Evolutionary conservation across 2,888 invertebrate species (phyloP).

Genomic region (Cantharis rustica): DNA sequence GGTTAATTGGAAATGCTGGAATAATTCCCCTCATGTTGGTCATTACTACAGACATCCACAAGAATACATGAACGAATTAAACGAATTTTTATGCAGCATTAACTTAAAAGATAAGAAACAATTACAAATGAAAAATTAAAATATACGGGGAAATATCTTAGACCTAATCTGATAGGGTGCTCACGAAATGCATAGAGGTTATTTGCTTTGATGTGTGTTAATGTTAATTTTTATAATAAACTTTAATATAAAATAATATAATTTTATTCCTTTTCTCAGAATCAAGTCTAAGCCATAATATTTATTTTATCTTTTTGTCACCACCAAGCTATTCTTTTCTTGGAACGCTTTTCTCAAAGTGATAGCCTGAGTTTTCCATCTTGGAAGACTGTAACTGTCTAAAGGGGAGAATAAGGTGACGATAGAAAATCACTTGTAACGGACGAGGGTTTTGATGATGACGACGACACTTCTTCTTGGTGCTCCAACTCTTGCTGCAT

Average conservation of each 20-base stretch:
- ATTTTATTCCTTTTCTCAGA: neutral
- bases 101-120: slow-evolving; percentile 34
- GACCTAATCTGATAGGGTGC: neutral
- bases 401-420: neutral
- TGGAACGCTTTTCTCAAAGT: neutral
- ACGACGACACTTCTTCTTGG: neutral
- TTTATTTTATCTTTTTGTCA: neutral
- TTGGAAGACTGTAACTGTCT: neutral
- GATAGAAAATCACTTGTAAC: neutral
- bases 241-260: neutral
- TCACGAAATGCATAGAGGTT: neutral
- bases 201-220: neutral
- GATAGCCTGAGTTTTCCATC: neutral
- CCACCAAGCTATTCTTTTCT: neutral
- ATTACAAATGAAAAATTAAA: slow-evolving; percentile 13
- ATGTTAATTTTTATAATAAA: neutral
- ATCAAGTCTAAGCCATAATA: neutral
- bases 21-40: slow-evolving; percentile 69
- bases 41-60: slow-evolving; percentile 66
- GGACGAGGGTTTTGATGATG: neutral
- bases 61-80: slow-evolving; percentile 65
- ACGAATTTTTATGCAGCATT: slow-evolving; percentile 61
- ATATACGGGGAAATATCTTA: neutral
- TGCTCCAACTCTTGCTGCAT: neutral
- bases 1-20: slow-evolving; percentile 67